A percentile compares a stretch with the other conserved stretches of the same genome.
Conservation (phyloP, 2,797 vertebrate species). For the Notoglanidium macrostoma region DNA sequence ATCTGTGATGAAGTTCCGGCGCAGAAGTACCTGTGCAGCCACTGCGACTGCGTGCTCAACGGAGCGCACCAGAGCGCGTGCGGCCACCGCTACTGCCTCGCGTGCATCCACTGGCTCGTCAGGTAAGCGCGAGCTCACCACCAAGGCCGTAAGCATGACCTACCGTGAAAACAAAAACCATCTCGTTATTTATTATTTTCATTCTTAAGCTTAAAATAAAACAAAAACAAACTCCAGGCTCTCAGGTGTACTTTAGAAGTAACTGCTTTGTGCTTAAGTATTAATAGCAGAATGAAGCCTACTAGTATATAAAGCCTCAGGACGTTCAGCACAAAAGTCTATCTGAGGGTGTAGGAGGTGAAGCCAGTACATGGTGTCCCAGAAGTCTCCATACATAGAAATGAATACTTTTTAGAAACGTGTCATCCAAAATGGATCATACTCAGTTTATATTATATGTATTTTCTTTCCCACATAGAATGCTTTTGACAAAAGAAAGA, state of each 20-base stretch:
- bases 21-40: slow-evolving; percentile 74
- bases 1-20: slow-evolving; percentile 70
- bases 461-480: too few relatives aligned
- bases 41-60: slow-evolving; percentile 73
- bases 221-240: neutral
- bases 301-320: neutral
- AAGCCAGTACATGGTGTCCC: too few relatives aligned
- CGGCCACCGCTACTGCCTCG: slow-evolving; percentile 73
- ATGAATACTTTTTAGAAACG: too few relatives aligned
- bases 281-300: neutral
- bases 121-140: slow-evolving; percentile 67
- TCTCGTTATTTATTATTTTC: neutral
- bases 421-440: too few relatives aligned
- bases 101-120: slow-evolving; percentile 75
- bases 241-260: neutral
- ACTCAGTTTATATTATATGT: too few relatives aligned
- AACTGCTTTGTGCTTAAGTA: neutral
- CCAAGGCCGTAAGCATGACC: neutral
- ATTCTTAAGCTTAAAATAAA: neutral
- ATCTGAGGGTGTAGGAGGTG: too few relatives aligned
- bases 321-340: neutral
- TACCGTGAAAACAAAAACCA: neutral
- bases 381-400: too few relatives aligned
- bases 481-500: too few relatives aligned
- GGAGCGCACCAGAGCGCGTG: slow-evolving; percentile 71